These are phyloP conservation scores for Andrena marginata DNA, from an alignment of 2,888 invertebrate genomes.

Conservation along the genomic window DNA sequence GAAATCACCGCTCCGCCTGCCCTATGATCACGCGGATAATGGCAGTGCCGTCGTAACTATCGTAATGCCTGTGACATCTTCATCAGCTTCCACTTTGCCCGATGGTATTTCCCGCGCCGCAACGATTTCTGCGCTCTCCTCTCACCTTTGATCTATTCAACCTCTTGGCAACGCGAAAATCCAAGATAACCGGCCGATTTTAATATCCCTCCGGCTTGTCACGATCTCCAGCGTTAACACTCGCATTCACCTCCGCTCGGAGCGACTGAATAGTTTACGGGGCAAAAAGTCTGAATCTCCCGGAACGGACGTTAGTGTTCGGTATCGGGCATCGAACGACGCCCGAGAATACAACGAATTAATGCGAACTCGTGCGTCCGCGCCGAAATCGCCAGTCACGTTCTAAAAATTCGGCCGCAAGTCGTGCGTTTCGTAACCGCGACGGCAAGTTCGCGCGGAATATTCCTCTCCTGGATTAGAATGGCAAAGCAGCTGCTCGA, in stretches of 20 bases:
- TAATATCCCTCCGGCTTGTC: not conserved
- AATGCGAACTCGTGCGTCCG: not conserved
- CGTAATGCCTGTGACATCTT: conserved; percentile 29
- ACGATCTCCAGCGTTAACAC: not conserved
- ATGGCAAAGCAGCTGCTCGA: conserved; percentile 35
- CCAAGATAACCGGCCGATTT: too few species aligned
- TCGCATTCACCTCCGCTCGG: not conserved
- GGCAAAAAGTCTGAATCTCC: not conserved
- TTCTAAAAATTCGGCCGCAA: conserved; percentile 27
- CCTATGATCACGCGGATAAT: conserved; percentile 31
- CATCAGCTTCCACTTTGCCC: not conserved
- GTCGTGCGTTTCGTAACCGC: conserved; percentile 17
- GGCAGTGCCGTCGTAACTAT: conserved; percentile 30
- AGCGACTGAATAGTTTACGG: not conserved
- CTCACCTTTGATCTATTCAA: not conserved
- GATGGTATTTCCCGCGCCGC: not conserved
- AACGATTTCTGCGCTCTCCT: not conserved
- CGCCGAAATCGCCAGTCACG: conserved; percentile 13
- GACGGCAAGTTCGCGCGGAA: conserved; percentile 8
- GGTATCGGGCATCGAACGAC: conserved; percentile 1
- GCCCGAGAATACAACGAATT: conserved; percentile 40
- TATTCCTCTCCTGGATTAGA: conserved; percentile 41
- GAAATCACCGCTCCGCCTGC: conserved; percentile 29
- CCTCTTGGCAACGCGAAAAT: too few species aligned
- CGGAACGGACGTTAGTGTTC: not conserved